A percentile compares a stretch with the other conserved stretches of the same genome.
phyloP scores from a whole-genome alignment of 2,113 vertebrate genomes.

The Canis aureus region DNA sequence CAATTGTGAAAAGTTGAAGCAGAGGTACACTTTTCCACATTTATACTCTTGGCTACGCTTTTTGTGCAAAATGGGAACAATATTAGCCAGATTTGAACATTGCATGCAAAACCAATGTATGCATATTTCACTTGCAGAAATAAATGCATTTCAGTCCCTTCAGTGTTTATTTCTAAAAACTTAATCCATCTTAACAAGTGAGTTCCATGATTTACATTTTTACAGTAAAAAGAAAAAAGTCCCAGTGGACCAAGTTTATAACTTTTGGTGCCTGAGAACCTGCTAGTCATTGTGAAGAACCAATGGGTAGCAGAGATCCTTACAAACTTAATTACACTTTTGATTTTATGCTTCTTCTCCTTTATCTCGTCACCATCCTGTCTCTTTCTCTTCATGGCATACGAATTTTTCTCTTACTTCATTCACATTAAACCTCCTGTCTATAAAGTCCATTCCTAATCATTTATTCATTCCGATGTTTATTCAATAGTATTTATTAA shows the following conservation, averaged over 20 bases:
- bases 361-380: background rate
- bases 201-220: slow-evolving; percentile 35
- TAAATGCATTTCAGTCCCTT: background rate
- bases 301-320: background rate
- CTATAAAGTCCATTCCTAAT: background rate
- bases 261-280: background rate
- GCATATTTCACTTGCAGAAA: background rate
- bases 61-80: background rate
- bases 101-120: background rate
- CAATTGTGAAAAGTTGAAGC: background rate
- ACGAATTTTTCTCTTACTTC: background rate
- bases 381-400: slow-evolving; percentile 17
- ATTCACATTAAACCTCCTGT: background rate
- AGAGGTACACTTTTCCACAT: background rate
- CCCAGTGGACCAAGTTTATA: background rate
- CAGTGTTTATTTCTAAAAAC: slow-evolving; percentile 21
- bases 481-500: slow-evolving; percentile 34
- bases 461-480: background rate
- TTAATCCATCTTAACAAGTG: slow-evolving; percentile 1
- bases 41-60: background rate
- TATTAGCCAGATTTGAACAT: background rate
- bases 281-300: slow-evolving; percentile 9
- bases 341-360: background rate
- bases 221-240: background rate
- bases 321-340: slow-evolving; percentile 36